A percentile compares a stretch with the other conserved stretches of the same genome.
phyloP scores from a whole-genome alignment of 2,797 vertebrate genomes.

The Brachyrhaphis roseni region DNA sequence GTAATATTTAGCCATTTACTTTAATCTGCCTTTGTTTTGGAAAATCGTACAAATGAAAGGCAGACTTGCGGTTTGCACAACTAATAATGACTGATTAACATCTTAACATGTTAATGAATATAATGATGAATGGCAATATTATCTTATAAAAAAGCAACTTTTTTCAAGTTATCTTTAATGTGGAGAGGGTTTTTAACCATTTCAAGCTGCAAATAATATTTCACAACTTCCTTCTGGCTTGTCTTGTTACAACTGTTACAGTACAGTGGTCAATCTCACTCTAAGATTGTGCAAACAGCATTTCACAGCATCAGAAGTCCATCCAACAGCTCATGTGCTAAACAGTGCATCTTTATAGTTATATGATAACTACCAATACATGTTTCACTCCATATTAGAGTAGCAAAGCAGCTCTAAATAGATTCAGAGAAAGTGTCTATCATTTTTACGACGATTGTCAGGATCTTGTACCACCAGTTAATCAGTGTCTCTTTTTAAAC shows the following conservation, averaged over 20 bases:
- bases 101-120: not conserved
- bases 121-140: not conserved
- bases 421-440: constrained; percentile 29
- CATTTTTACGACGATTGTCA: constrained; percentile 48
- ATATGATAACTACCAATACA: constrained; percentile 77
- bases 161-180: not conserved
- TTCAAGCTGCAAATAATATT: not conserved
- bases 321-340: constrained; percentile 67
- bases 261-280: constrained; percentile 43
- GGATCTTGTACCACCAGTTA: constrained; percentile 33
- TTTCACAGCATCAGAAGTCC: constrained; percentile 54
- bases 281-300: constrained; percentile 63
- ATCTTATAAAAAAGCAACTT: not conserved
- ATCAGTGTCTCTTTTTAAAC: constrained; percentile 42
- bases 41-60: not conserved
- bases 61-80: not conserved
- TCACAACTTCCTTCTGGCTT: not conserved
- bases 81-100: not conserved
- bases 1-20: not conserved
- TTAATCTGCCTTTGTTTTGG: not conserved
- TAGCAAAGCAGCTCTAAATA: constrained; percentile 51
- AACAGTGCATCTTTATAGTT: constrained; percentile 72
- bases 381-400: constrained; percentile 59
- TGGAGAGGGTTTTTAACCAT: not conserved
- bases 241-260: constrained; percentile 30